Percentiles rank a stretch among this genome's conserved stretches.
Evolutionary conservation across 35 echinoderm and acorn worm species (phyloP).

Genomic region (Patiria miniata): DNA sequence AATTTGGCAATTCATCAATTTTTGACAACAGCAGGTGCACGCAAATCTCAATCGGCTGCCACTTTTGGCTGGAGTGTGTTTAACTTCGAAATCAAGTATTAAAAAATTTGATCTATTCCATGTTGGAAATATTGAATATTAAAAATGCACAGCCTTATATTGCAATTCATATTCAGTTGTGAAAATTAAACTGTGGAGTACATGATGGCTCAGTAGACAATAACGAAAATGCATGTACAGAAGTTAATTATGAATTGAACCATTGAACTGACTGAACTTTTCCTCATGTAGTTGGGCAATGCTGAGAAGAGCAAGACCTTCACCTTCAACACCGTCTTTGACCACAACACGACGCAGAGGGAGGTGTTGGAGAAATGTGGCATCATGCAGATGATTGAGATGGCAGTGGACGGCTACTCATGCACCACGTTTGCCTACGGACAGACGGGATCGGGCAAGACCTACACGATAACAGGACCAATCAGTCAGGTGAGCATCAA

Average conservation of each 20-base stretch:
- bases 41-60: no score
- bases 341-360: slow-evolving; percentile 61
- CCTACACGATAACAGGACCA: slow-evolving; percentile 98
- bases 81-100: no score
- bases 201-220: no score
- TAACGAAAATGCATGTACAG: no score
- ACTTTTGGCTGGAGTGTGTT: no score
- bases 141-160: no score
- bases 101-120: no score
- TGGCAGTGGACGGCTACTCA: slow-evolving; percentile 87
- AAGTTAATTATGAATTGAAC: background rate
- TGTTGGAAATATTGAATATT: no score
- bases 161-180: no score
- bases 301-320: slow-evolving; percentile 81
- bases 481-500: slow-evolving; percentile 52
- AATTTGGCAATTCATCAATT: no score
- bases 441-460: slow-evolving; percentile 98
- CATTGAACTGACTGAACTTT: background rate
- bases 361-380: slow-evolving; percentile 96
- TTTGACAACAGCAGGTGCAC: no score
- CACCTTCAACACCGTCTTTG: slow-evolving; percentile 89
- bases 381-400: slow-evolving; percentile 90
- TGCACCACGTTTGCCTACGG: slow-evolving; percentile 97
- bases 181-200: no score
- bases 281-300: slow-evolving; percentile 51